Base-by-base conservation (phyloP, 2,888 invertebrate genomes). In the Acanthosoma haemorrhoidale region DNA sequence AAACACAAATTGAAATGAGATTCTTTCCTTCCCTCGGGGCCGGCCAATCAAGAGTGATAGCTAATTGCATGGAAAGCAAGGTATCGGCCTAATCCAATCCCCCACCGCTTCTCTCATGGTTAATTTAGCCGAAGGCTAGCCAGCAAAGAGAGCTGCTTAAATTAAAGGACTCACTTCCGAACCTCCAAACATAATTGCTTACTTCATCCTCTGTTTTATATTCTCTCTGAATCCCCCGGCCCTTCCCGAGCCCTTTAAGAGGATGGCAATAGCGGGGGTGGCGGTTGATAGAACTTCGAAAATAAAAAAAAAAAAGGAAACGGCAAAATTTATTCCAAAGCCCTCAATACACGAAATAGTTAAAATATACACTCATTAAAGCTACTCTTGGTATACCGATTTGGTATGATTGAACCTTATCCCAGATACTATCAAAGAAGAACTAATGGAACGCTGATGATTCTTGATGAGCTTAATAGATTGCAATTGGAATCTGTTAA, bases 1-100 rank as follows among this genome's bases (percentile, higher is more conserved):
- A 71, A 73, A 73, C 73, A 73, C 68, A 73, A 73, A 73, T 73
- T 73, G 73, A 73, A 73, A 73, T 71, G 73, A 71, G 73, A 73
- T 71, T 71, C 70, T 72, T 69, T 68, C 63, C 68, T 59, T 58
- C n/a, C n/a, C n/a, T n/a, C n/a, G n/a, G n/a, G 59, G 68, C 64
- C 71, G 59, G 70, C 71, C 73, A 70, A 73, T 71, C 70, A 70
- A 58, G 69, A 59, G 66, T 70, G 66, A 72, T 72, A 73, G 71
- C 70, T 73, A 73, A 73, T 73, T 73, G 73, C 72, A 61, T 70
- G 71, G 73, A 73, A 73, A 73, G 68, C 71, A 70, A 68, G 71
- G 71, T 70, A 72, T 72, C 72, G 72, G 68, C 69, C 68, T 72
- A 72, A 72, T 72, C 72, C 72, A 72, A 72, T 72, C 72, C 63